Conservation (phyloP, 2,888 invertebrate genomes). For the Synergus itoensis region DNA sequence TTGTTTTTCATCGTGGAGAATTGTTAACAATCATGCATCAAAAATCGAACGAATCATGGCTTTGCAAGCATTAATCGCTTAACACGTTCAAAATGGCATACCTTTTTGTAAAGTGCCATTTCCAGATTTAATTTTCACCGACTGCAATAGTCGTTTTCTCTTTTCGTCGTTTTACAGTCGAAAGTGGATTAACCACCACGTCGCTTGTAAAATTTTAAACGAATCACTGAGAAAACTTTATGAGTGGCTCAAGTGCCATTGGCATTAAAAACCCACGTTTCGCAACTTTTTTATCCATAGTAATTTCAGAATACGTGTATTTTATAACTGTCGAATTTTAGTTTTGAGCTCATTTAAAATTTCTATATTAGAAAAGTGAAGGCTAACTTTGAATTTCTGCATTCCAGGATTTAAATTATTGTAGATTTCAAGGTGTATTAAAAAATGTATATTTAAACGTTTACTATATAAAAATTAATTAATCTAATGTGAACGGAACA, state of each 20-base stretch:
- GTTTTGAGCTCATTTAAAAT: neutral
- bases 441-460: no score
- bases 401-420: no score
- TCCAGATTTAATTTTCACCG: conserved; percentile 18
- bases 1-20: neutral
- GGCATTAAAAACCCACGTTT: neutral
- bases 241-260: conserved; percentile 19
- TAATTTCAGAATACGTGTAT: neutral
- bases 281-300: neutral
- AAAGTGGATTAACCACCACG: conserved; percentile 20
- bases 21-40: neutral
- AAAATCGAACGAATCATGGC: neutral
- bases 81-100: neutral
- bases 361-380: no score
- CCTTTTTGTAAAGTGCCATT: conserved; percentile 8
- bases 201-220: conserved; percentile 30
- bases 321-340: neutral
- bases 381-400: no score
- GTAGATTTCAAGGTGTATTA: no score
- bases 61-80: neutral
- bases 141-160: conserved; percentile 23
- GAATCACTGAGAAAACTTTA: conserved; percentile 33
- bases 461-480: no score
- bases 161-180: conserved; percentile 2
- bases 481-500: neutral